These are phyloP conservation scores for Teinopalpus imperialis DNA, from an alignment of 2,888 invertebrate species.

Conservation along the genomic window DNA sequence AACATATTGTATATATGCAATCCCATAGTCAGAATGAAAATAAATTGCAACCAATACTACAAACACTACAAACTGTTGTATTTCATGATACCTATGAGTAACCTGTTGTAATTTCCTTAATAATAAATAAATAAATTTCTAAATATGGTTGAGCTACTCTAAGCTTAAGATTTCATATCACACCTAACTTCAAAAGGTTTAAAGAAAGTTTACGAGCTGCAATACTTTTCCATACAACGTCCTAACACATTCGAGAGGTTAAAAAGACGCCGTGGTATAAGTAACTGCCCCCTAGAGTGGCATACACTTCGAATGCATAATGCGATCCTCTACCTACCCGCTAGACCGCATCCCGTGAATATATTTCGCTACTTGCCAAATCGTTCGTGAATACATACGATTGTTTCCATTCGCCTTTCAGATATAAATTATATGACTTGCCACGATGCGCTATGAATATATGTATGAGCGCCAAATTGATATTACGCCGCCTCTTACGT, in stretches of 20 bases:
- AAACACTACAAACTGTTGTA: too few species aligned
- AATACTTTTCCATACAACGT: constrained; percentile 20
- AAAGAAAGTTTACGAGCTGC: constrained; percentile 16
- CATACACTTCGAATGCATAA: constrained; percentile 71
- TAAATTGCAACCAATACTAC: too few species aligned
- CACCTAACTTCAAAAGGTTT: constrained; percentile 5
- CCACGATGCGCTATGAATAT: constrained; percentile 70
- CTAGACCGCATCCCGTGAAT: constrained; percentile 39
- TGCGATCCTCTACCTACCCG: constrained; percentile 39
- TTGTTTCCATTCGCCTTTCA: constrained; percentile 67
- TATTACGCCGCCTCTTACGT: constrained; percentile 68
- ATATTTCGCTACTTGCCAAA: constrained; percentile 56
- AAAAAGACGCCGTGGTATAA: constrained; percentile 63
- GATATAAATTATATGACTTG: constrained; percentile 81
- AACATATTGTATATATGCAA: too few species aligned
- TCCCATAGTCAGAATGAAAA: too few species aligned
- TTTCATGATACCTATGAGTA: too few species aligned
- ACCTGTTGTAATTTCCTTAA: too few species aligned
- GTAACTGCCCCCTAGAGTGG: constrained; percentile 76
- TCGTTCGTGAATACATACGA: constrained; percentile 72
- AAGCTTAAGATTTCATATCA: too few species aligned
- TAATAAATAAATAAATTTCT: too few species aligned
- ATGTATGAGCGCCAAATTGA: constrained; percentile 79
- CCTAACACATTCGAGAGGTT: constrained; percentile 33
- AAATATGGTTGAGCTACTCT: too few species aligned